Conservation (phyloP, 2,888 invertebrate species). For the Tinea trinotella region DNA sequence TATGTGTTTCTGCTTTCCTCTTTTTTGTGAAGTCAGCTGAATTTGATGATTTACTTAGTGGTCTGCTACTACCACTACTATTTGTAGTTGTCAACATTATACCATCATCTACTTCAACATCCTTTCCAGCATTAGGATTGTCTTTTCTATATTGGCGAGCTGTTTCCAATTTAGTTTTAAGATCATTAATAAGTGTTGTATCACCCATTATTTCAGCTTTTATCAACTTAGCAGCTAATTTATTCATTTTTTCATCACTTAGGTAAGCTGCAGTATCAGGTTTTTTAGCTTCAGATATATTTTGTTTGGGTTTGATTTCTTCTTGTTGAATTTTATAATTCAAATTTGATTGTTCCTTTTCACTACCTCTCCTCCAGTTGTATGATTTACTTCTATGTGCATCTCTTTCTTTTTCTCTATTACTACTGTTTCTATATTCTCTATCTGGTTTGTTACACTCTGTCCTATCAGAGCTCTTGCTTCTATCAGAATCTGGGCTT, state of each 20-base stretch:
- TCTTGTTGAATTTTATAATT: slow-evolving; percentile 19
- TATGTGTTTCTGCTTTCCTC: slow-evolving; percentile 80
- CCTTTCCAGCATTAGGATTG: slow-evolving; percentile 41
- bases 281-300: slow-evolving; percentile 19
- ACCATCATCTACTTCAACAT: slow-evolving; percentile 54
- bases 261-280: slow-evolving; percentile 43
- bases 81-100: slow-evolving; percentile 80
- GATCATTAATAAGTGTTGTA: slow-evolving; percentile 74
- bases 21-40: slow-evolving; percentile 55
- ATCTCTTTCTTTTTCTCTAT: slow-evolving; percentile 21
- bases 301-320: slow-evolving; percentile 18
- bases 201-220: slow-evolving; percentile 97
- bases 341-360: too few species aligned
- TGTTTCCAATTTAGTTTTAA: slow-evolving; percentile 81
- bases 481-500: slow-evolving; percentile 22
- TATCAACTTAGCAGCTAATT: slow-evolving; percentile 89
- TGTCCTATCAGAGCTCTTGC: background rate
- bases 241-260: slow-evolving; percentile 90
- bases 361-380: slow-evolving; percentile 19
- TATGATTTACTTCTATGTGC: slow-evolving; percentile 20
- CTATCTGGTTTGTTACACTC: slow-evolving; percentile 23
- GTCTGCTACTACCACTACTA: slow-evolving; percentile 77
- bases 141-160: slow-evolving; percentile 73
- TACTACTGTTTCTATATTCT: slow-evolving; percentile 12
- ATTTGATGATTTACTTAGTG: slow-evolving; percentile 64